Evolutionary conservation across 2,888 invertebrate species (phyloP).

Genomic region (Rhagophthalmus giganteus): DNA sequence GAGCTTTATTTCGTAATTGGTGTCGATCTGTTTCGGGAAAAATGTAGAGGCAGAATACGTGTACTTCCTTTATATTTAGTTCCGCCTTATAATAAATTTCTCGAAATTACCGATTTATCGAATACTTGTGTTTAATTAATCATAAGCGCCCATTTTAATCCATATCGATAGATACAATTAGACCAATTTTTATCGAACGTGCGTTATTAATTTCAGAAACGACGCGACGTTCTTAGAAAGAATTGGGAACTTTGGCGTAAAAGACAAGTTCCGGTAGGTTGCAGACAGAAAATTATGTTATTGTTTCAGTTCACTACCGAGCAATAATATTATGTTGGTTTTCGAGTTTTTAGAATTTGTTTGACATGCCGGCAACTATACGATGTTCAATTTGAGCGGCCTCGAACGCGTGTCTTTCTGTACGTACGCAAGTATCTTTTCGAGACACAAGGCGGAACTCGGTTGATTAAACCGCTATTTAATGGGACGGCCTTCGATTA

Average conservation of each 20-base stretch:
- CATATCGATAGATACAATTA: background rate
- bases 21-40: too few relatives aligned
- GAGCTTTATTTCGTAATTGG: background rate
- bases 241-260: slow-evolving; percentile 3
- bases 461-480: slow-evolving; percentile 7
- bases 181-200: background rate
- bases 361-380: slow-evolving; percentile 25
- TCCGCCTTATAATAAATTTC: too few relatives aligned
- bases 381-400: slow-evolving; percentile 25
- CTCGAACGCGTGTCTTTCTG: slow-evolving; percentile 14
- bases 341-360: slow-evolving; percentile 30
- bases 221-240: background rate
- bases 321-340: slow-evolving; percentile 21
- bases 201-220: too few relatives aligned
- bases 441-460: background rate
- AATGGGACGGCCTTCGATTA: slow-evolving; percentile 16
- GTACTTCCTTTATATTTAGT: too few relatives aligned
- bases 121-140: too few relatives aligned
- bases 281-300: slow-evolving; percentile 27
- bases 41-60: too few relatives aligned
- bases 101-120: too few relatives aligned
- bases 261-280: slow-evolving; percentile 6
- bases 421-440: too few relatives aligned
- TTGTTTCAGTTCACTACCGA: slow-evolving; percentile 25
- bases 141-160: too few relatives aligned